These are phyloP conservation scores for Eucera pruinosa DNA, from an alignment of 2,888 invertebrate species.

Conservation along the genomic window DNA sequence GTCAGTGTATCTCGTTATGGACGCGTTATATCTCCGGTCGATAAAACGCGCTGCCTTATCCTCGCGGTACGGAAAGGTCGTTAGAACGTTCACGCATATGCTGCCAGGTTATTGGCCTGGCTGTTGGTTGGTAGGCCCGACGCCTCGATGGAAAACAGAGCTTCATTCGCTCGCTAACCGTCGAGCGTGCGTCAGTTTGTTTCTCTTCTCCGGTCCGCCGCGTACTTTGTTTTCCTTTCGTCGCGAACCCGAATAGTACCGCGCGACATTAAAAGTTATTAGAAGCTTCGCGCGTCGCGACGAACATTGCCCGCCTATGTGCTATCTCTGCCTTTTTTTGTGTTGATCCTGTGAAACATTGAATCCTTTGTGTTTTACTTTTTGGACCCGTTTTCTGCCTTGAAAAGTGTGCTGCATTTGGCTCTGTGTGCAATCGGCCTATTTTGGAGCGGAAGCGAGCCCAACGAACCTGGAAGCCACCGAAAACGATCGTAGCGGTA, in stretches of 20 bases:
- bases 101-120: conserved; percentile 55
- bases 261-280: conserved; percentile 18
- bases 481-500: conserved; percentile 14
- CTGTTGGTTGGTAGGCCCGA: conserved; percentile 17
- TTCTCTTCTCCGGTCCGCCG: conserved; percentile 29
- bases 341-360: conserved; percentile 38
- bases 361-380: conserved; percentile 32
- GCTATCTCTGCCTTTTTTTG: too few relatives aligned
- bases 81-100: conserved; percentile 29
- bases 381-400: conserved; percentile 5
- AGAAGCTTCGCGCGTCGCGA: background rate
- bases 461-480: conserved; percentile 36
- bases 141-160: conserved; percentile 32
- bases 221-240: conserved; percentile 37
- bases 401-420: conserved; percentile 25
- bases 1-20: background rate
- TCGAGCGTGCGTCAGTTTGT: conserved; percentile 59
- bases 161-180: conserved; percentile 70
- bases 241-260: conserved; percentile 23
- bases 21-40: conserved; percentile 16
- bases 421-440: conserved; percentile 16
- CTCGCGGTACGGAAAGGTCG: background rate
- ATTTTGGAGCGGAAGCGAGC: conserved; percentile 18
- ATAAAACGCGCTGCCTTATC: conserved; percentile 24
- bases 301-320: conserved; percentile 13